phyloP scores from a whole-genome alignment of 2,113 vertebrate species.

The Channa maculata region DNA sequence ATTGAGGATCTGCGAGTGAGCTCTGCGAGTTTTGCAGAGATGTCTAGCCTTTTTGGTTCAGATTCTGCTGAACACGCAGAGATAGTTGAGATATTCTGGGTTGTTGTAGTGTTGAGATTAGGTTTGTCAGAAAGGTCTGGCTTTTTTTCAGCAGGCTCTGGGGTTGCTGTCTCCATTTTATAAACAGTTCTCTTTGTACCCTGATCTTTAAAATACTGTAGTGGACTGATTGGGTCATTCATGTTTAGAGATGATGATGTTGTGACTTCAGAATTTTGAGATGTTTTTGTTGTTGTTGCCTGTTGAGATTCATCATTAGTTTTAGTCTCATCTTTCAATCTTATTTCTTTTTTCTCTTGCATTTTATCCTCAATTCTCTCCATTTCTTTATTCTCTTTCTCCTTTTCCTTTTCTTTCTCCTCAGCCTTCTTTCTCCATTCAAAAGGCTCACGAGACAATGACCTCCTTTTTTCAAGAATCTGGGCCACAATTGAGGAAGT shows the following conservation, averaged over 20 bases:
- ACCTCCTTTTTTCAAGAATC: constrained; percentile 89
- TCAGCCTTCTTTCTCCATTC: constrained; percentile 78
- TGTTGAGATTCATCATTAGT: constrained; percentile 55
- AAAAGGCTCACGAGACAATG: constrained; percentile 80
- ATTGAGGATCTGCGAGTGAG: constrained; percentile 61
- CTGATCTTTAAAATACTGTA: constrained; percentile 83
- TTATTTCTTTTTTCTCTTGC: constrained; percentile 17
- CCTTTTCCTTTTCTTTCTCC: constrained; percentile 58
- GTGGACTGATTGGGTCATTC: constrained; percentile 79
- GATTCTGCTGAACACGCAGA: constrained; percentile 43
- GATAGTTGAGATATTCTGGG: constrained; percentile 13
- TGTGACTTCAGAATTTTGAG: constrained; percentile 34
- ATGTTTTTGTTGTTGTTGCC: constrained; percentile 25
- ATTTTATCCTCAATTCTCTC: constrained; percentile 47
- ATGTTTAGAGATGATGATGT: constrained; percentile 59
- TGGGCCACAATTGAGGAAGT: constrained; percentile 91
- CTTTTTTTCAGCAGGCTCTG: constrained; percentile 75
- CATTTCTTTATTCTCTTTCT: constrained; percentile 51
- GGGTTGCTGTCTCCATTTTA: constrained; percentile 62
- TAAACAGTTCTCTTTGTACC: constrained; percentile 75
- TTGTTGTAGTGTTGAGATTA: not conserved
- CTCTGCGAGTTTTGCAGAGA: constrained; percentile 65
- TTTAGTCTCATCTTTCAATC: constrained; percentile 51
- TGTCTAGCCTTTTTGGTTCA: constrained; percentile 62
- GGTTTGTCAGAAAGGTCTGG: constrained; percentile 65